Evolutionary conservation across 2,888 invertebrate genomes (phyloP).

Genomic region (Troides helena): DNA sequence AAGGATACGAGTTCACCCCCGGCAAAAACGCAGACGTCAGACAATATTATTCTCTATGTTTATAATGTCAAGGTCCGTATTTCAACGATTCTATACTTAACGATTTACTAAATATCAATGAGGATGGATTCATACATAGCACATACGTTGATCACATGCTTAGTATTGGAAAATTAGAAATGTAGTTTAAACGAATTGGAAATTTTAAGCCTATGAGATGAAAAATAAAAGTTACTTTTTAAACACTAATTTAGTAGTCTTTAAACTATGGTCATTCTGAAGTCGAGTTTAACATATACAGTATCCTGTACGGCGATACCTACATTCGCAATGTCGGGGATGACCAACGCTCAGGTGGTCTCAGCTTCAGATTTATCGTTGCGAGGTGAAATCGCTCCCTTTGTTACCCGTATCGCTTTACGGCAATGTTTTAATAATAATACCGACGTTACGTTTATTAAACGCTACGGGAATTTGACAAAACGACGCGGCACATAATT

Average conservation of each 20-base stretch:
- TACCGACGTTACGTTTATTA: not conserved
- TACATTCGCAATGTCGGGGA: constrained; percentile 72
- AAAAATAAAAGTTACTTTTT: constrained; percentile 71
- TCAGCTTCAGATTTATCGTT: constrained; percentile 73
- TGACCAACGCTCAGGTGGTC: constrained; percentile 77
- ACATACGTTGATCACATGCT: not conserved
- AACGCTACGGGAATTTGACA: constrained; percentile 4
- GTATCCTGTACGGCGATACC: constrained; percentile 35
- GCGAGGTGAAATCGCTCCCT: constrained; percentile 63
- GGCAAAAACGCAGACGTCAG: constrained; percentile 44
- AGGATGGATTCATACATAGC: not conserved
- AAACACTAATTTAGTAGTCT: constrained; percentile 72
- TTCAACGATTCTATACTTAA: constrained; percentile 24
- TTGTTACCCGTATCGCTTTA: constrained; percentile 48
- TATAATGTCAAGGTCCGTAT: constrained; percentile 35
- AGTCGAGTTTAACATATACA: constrained; percentile 36
- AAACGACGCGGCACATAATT: constrained; percentile 11
- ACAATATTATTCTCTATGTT: constrained; percentile 23
- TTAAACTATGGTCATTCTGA: constrained; percentile 35
- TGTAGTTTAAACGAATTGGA: constrained; percentile 50
- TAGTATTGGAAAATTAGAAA: constrained; percentile 5
- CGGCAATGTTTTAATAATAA: constrained; percentile 1
- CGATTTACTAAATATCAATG: constrained; percentile 31
- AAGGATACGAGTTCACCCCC: constrained; percentile 71
- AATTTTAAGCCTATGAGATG: constrained; percentile 69